These are phyloP conservation scores for Saccostrea cuccullata DNA, from an alignment of 1,140 invertebrate genomes.

Conservation along the genomic window DNA sequence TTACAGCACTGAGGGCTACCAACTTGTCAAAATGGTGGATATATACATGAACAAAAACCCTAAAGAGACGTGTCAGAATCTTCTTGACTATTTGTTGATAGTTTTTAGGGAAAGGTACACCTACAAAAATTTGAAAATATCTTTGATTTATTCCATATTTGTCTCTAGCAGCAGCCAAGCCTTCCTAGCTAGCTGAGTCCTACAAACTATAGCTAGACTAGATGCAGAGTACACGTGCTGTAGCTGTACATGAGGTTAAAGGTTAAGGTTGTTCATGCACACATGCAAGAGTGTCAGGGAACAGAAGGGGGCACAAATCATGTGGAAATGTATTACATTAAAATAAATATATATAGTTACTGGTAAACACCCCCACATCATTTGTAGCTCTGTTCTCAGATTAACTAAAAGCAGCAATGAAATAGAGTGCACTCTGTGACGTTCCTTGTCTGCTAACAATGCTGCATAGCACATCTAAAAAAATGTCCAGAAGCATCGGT, in stretches of 20 bases:
- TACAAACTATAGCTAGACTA: neutral
- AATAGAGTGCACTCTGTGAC: neutral
- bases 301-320: neutral
- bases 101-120: slow-evolving; percentile 93
- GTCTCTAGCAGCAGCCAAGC: neutral
- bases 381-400: neutral
- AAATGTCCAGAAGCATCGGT: neutral
- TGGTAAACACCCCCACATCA: neutral
- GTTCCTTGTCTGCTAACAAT: neutral
- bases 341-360: neutral
- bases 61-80: slow-evolving; percentile 93
- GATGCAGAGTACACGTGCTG: neutral
- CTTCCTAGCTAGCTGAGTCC: neutral
- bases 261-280: neutral
- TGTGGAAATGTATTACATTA: neutral
- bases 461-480: neutral
- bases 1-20: slow-evolving; percentile 92
- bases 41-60: slow-evolving; percentile 98
- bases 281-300: neutral
- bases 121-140: slow-evolving; percentile 78
- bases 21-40: slow-evolving; percentile 97
- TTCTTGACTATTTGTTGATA: slow-evolving; percentile 90
- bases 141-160: neutral
- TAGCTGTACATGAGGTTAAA: no score
- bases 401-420: neutral